These are phyloP conservation scores for Labrus mixtus DNA, from an alignment of 2,113 vertebrate genomes.

Conservation along the genomic window DNA sequence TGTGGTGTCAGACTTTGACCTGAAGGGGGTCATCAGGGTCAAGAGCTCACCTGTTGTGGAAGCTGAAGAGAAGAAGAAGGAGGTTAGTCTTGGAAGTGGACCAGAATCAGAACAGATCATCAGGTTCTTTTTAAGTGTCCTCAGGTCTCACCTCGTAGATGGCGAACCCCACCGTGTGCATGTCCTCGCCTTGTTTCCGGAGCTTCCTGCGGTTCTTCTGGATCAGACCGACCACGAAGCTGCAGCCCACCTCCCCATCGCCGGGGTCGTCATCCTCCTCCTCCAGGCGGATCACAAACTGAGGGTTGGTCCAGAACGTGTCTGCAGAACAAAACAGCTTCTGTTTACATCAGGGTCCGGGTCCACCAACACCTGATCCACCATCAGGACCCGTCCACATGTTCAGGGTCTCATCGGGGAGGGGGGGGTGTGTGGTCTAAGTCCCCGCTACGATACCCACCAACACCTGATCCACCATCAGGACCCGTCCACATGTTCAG, in stretches of 20 bases:
- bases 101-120: too few relatives aligned
- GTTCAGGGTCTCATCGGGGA: too few relatives aligned
- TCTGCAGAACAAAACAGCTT: slow-evolving; percentile 75
- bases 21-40: background rate
- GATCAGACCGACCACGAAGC: slow-evolving; percentile 92
- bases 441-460: too few relatives aligned
- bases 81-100: background rate
- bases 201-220: slow-evolving; percentile 94
- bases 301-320: slow-evolving; percentile 95
- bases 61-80: slow-evolving; percentile 62
- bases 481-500: too few relatives aligned
- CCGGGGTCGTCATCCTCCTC: slow-evolving; percentile 92
- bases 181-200: slow-evolving; percentile 92
- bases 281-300: slow-evolving; percentile 91
- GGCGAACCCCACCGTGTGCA: slow-evolving; percentile 95
- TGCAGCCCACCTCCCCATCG: slow-evolving; percentile 89
- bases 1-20: background rate
- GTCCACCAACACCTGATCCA: too few relatives aligned
- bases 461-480: too few relatives aligned
- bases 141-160: slow-evolving; percentile 90
- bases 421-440: too few relatives aligned
- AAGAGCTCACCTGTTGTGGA: slow-evolving; percentile 78
- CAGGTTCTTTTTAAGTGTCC: background rate
- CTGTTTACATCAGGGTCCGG: too few relatives aligned
- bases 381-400: too few relatives aligned